A percentile compares a stretch with the other conserved stretches of the same genome.
phyloP scores from a whole-genome alignment of 2,797 vertebrate genomes.

The Sebastes reedi region DNA sequence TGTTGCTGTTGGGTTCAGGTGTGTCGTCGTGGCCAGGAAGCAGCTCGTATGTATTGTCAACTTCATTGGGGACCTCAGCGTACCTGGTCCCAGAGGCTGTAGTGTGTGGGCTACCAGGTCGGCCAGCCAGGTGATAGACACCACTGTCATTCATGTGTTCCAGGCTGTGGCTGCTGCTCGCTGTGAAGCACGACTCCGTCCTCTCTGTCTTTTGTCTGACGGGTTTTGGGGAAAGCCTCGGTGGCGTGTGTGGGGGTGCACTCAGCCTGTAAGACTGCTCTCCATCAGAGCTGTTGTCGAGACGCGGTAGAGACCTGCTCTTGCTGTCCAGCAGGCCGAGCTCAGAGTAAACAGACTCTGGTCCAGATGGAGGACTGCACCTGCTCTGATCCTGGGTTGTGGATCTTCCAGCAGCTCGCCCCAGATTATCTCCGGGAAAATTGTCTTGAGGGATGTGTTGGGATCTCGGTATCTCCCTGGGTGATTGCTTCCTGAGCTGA shows the following conservation, averaged over 20 bases:
- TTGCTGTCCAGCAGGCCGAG: conserved; percentile 67
- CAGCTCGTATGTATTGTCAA: conserved; percentile 69
- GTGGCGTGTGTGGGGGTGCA: conserved; percentile 43
- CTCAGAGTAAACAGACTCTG: conserved; percentile 73
- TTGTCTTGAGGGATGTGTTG: conserved; percentile 21
- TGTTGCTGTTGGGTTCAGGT: conserved; percentile 43
- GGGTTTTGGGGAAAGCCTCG: conserved; percentile 67
- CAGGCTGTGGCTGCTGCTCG: conserved; percentile 54
- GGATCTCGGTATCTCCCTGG: conserved; percentile 2
- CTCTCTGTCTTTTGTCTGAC: conserved; percentile 37
- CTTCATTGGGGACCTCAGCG: conserved; percentile 59
- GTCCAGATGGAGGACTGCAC: neutral
- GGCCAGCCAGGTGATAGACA: conserved; percentile 74
- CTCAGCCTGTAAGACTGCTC: conserved; percentile 48
- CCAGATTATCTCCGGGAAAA: neutral
- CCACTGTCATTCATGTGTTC: conserved; percentile 48
- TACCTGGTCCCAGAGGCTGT: conserved; percentile 41
- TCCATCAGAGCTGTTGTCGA: conserved; percentile 47
- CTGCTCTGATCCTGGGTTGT: conserved; percentile 17
- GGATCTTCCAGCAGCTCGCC: conserved; percentile 6
- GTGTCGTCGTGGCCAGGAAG: conserved; percentile 39
- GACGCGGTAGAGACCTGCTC: conserved; percentile 68
- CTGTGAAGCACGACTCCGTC: neutral
- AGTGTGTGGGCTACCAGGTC: conserved; percentile 17
- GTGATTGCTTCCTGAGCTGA: conserved; percentile 69